phyloP scores from a whole-genome alignment of 30 jellyfish, hydroid and myxozoan genomes.

The Sanderia malayensis region DNA sequence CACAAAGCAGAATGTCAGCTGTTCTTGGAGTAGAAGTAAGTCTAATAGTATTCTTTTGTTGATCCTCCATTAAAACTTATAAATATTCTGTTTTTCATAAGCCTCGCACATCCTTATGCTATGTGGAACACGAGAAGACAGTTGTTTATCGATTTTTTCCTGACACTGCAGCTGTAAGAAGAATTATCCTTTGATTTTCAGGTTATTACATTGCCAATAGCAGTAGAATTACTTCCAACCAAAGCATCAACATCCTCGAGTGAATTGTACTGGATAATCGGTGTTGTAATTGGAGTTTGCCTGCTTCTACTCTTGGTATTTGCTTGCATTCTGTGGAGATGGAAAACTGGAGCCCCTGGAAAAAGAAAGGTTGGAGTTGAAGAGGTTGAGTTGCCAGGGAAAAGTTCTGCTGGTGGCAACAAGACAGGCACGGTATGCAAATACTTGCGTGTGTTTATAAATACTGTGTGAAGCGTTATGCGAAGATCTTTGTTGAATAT shows the following conservation, averaged over 20 bases:
- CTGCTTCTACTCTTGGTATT: conserved; percentile 40
- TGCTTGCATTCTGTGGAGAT: conserved; percentile 73
- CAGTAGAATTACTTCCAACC: conserved; percentile 38
- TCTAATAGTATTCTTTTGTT: too few species aligned
- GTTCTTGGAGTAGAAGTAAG: conserved; percentile 66
- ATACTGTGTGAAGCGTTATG: too few species aligned
- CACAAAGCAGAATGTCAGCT: conserved; percentile 59
- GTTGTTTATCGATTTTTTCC: too few species aligned
- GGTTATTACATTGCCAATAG: conserved; percentile 74
- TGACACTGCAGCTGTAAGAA: too few species aligned
- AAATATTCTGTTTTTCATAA: too few species aligned
- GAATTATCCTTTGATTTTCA: too few species aligned
- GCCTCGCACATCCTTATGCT: too few species aligned
- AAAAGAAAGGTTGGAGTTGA: conserved; percentile 49
- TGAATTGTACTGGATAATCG: conserved; percentile 75
- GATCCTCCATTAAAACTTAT: too few species aligned
- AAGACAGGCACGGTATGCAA: conserved; percentile 12
- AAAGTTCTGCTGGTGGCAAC: background rate
- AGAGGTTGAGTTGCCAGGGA: conserved; percentile 11
- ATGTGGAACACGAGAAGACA: too few species aligned
- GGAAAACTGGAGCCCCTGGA: conserved; percentile 91
- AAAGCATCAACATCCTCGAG: conserved; percentile 37
- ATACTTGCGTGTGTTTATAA: too few species aligned
- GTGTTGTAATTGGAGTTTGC: conserved; percentile 66
- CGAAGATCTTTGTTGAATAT: too few species aligned